These are phyloP conservation scores for Rhyacichthys aspro DNA, from an alignment of 2,797 vertebrate species.

Conservation along the genomic window DNA sequence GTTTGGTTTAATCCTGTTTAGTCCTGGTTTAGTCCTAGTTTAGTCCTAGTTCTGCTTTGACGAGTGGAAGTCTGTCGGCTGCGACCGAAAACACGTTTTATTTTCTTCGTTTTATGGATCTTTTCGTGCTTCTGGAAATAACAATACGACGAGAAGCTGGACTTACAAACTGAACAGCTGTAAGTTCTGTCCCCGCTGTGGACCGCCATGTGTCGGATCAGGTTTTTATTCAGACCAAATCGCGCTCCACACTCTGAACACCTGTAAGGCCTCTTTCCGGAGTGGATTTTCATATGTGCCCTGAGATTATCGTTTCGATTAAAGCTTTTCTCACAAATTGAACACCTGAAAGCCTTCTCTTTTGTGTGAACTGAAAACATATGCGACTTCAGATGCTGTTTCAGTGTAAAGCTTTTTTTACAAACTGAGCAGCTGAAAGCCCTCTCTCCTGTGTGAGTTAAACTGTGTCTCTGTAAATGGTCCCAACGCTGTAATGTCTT, in stretches of 20 bases:
- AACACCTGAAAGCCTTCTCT: constrained; percentile 1
- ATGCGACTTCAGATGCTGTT: neutral
- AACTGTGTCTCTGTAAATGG: neutral
- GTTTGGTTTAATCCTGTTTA: too few species aligned
- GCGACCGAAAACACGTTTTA: too few species aligned
- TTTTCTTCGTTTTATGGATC: neutral
- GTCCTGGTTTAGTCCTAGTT: too few species aligned
- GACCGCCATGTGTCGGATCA: neutral
- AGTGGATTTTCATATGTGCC: neutral
- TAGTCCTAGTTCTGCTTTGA: too few species aligned
- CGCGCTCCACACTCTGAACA: neutral
- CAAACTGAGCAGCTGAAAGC: constrained; percentile 1
- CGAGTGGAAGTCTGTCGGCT: too few species aligned
- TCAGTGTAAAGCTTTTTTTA: neutral
- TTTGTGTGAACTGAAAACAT: neutral
- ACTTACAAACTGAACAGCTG: neutral
- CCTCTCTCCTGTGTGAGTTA: neutral
- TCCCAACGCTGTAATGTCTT: neutral
- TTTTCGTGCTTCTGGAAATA: constrained; percentile 4
- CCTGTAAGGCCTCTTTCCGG: neutral
- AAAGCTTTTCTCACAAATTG: neutral
- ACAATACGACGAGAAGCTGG: neutral
- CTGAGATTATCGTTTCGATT: constrained; percentile 4
- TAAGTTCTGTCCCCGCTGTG: neutral
- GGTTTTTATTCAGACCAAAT: neutral